Conservation (phyloP, 2,113 vertebrate species). For the Actinemys pallida region DNA sequence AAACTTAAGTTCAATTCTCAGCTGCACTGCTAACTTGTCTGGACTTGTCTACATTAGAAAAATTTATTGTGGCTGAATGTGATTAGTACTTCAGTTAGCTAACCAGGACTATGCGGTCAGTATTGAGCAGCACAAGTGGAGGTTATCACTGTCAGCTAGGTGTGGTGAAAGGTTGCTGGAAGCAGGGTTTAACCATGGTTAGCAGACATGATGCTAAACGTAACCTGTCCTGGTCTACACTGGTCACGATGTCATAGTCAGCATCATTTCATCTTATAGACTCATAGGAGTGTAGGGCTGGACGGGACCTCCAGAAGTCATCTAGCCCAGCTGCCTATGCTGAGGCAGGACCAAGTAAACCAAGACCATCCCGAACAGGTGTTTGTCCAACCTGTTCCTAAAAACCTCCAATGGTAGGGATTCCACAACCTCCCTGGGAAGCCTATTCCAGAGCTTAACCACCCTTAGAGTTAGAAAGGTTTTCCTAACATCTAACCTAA, state of each 20-base stretch:
- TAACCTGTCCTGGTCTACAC: background rate
- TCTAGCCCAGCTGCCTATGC: no score
- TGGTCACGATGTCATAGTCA: background rate
- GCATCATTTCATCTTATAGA: background rate
- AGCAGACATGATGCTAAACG: background rate
- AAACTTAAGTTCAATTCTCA: background rate
- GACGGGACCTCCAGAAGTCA: no score
- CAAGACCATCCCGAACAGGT: no score
- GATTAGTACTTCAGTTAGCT: background rate
- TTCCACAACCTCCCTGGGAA: no score
- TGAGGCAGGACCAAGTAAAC: no score
- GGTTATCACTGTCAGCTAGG: background rate
- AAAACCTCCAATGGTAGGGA: no score
- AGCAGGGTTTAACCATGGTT: accelerated
- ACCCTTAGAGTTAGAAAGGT: no score
- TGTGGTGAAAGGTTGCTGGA: background rate
- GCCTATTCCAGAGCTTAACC: no score
- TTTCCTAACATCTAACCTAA: no score
- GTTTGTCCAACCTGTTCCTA: no score
- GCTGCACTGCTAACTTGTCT: background rate
- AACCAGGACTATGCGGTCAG: background rate
- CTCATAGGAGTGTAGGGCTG: no score
- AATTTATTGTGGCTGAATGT: background rate
- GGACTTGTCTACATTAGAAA: background rate
- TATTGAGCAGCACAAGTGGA: background rate